These are phyloP conservation scores for Promerops cafer DNA, from an alignment of 2,113 vertebrate species.

Conservation along the genomic window DNA sequence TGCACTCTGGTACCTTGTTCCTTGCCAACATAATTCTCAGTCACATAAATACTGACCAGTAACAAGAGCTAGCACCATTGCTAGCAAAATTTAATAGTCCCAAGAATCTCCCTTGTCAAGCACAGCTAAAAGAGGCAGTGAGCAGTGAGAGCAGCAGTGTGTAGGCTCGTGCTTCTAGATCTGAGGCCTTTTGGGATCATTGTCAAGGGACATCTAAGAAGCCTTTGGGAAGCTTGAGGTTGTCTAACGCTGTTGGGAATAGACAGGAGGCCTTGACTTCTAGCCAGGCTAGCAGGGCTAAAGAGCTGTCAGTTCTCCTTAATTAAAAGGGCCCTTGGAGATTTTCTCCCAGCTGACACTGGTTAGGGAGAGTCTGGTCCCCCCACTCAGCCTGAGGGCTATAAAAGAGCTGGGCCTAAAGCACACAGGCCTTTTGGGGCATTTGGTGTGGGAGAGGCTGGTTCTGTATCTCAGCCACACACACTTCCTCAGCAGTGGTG, in stretches of 20 bases:
- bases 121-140: not conserved
- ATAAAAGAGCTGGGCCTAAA: not conserved
- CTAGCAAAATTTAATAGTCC: not conserved
- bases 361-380: not conserved
- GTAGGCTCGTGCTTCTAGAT: not conserved
- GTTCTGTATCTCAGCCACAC: accelerated
- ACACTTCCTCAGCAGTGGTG: accelerated
- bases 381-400: not conserved
- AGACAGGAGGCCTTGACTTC: not conserved
- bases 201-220: not conserved
- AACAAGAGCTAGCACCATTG: not conserved
- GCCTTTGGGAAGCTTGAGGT: not conserved
- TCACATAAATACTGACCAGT: not conserved
- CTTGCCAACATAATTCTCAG: not conserved
- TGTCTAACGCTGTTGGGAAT: not conserved
- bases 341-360: not conserved
- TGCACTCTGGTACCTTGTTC: not conserved
- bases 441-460: not conserved
- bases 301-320: not conserved
- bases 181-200: not conserved
- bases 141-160: not conserved
- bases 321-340: not conserved
- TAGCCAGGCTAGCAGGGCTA: not conserved
- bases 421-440: accelerated
- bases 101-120: not conserved